Evolutionary conservation across 2,888 invertebrate genomes (phyloP).

Genomic region (Aethes cnicana): DNA sequence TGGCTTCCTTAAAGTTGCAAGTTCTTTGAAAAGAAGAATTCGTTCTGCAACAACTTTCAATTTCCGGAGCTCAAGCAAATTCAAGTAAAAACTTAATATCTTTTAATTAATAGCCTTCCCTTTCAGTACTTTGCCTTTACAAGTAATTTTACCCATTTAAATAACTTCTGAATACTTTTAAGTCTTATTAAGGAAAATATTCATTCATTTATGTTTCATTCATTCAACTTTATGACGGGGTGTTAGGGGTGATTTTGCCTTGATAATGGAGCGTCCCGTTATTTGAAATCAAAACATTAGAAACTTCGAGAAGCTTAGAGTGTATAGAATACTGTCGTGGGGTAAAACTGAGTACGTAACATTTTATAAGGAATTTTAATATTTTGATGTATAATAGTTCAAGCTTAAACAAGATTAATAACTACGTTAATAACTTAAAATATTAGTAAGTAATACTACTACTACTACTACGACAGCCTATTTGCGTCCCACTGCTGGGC

Average conservation of each 20-base stretch:
- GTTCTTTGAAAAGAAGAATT: constrained; percentile 1
- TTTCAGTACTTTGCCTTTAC: constrained; percentile 40
- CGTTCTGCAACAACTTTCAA: background rate
- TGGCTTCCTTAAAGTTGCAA: too few relatives aligned
- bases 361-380: too few relatives aligned
- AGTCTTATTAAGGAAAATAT: constrained; percentile 30
- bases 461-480: too few relatives aligned
- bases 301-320: constrained; percentile 48
- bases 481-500: too few relatives aligned
- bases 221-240: constrained; percentile 31
- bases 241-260: constrained; percentile 26
- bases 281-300: constrained; percentile 76
- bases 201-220: constrained; percentile 5
- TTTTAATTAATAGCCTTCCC: constrained; percentile 59
- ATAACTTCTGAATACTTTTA: constrained; percentile 54
- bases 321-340: constrained; percentile 34
- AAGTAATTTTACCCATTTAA: constrained; percentile 55
- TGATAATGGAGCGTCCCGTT: constrained; percentile 69
- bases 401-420: background rate
- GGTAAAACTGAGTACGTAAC: constrained; percentile 42
- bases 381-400: background rate
- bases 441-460: too few relatives aligned
- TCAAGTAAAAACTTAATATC: constrained; percentile 36
- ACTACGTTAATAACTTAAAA: too few relatives aligned
- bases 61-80: constrained; percentile 27